Evolutionary conservation across 2,113 vertebrate species (phyloP).

Genomic region (Lampris incognitus): DNA sequence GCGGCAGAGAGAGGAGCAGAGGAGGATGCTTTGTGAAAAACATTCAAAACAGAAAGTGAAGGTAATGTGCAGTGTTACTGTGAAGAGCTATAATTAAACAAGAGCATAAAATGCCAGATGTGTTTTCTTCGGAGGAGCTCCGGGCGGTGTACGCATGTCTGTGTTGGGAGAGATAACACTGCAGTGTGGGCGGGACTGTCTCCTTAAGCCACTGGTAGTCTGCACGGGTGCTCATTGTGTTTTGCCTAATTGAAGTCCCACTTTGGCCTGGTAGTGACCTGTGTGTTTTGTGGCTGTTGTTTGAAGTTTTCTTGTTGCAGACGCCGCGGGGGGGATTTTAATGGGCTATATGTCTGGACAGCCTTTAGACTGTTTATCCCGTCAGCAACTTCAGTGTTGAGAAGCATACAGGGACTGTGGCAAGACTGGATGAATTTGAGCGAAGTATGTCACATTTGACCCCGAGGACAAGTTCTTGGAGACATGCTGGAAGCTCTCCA

Average conservation of each 20-base stretch:
- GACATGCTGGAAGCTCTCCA: slow-evolving; percentile 46
- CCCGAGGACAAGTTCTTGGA: slow-evolving; percentile 28
- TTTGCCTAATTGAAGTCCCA: slow-evolving; percentile 56
- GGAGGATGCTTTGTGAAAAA: slow-evolving; percentile 54
- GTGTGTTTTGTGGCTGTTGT: slow-evolving; percentile 41
- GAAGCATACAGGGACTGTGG: slow-evolving; percentile 30
- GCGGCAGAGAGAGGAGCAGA: slow-evolving; percentile 30
- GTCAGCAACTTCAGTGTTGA: slow-evolving; percentile 19
- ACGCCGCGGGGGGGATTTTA: slow-evolving; percentile 37
- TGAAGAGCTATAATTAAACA: slow-evolving; percentile 75
- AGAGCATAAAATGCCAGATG: slow-evolving; percentile 61
- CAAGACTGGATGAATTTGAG: slow-evolving; percentile 19
- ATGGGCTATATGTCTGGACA: slow-evolving; percentile 41
- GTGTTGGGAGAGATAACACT: slow-evolving; percentile 74
- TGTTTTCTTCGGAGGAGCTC: slow-evolving; percentile 57
- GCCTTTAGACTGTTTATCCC: slow-evolving; percentile 44
- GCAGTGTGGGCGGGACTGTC: slow-evolving; percentile 65
- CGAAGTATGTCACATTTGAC: slow-evolving; percentile 64
- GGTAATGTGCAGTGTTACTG: slow-evolving; percentile 54
- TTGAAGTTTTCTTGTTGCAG: slow-evolving; percentile 47
- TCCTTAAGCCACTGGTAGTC: slow-evolving; percentile 56
- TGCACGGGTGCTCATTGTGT: slow-evolving; percentile 46
- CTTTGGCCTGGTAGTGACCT: slow-evolving; percentile 64
- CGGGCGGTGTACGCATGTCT: slow-evolving; percentile 69
- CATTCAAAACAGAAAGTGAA: slow-evolving; percentile 63